Conservation (phyloP, 2,797 vertebrate species). For the Martes flavigula region DNA sequence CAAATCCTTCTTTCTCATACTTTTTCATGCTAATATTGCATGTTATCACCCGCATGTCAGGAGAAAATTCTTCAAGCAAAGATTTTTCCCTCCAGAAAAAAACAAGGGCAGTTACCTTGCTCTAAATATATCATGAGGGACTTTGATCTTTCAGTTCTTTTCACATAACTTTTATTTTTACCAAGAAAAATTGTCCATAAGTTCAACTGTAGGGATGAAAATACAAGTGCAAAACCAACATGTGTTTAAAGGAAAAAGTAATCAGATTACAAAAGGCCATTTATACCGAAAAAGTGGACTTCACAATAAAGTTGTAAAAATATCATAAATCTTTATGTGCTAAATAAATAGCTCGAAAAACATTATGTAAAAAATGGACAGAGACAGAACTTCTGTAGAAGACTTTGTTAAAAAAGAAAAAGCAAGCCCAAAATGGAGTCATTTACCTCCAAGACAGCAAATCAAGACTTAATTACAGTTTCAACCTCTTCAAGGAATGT, state of each 20-base stretch:
- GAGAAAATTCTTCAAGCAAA: slow-evolving; percentile 53
- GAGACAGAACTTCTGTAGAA: background rate
- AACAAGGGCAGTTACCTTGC: background rate
- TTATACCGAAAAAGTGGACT: background rate
- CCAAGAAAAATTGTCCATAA: background rate
- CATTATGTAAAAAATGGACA: background rate
- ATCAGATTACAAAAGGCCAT: background rate
- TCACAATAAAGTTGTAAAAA: background rate
- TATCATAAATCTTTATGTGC: background rate
- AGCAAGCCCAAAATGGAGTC: background rate
- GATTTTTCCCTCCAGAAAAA: slow-evolving; percentile 54
- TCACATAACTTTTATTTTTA: slow-evolving; percentile 35
- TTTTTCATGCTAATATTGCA: slow-evolving; percentile 61
- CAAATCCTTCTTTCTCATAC: slow-evolving; percentile 80
- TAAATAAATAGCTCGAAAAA: background rate
- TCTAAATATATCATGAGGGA: background rate
- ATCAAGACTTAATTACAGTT: background rate
- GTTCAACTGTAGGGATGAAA: slow-evolving; percentile 10
- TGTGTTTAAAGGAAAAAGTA: slow-evolving; percentile 2
- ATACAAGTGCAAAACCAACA: slow-evolving; percentile 39
- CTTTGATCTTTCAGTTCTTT: slow-evolving; percentile 20
- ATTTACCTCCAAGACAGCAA: background rate
- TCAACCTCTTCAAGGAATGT: background rate
- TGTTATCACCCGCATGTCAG: slow-evolving; percentile 64
- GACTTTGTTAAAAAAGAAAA: background rate